A percentile compares a stretch with the other conserved stretches of the same genome.
These are phyloP conservation scores for Pollachius pollachius DNA, from an alignment of 2,113 vertebrate species.

Conservation along the genomic window DNA sequence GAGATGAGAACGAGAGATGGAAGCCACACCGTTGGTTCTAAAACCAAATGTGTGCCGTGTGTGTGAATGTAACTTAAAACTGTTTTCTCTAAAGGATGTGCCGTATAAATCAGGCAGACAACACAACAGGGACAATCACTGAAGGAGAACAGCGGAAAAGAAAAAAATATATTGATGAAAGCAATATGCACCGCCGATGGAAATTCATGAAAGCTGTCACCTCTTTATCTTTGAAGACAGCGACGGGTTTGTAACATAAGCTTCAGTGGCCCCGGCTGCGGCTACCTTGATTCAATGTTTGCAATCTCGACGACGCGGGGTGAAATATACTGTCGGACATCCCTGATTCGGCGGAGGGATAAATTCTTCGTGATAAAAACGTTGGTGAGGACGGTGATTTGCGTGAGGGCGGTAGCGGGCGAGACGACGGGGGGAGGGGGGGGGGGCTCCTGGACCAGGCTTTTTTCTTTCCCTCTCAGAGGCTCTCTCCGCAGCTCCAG, in stretches of 20 bases:
- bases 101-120: slow-evolving; percentile 39
- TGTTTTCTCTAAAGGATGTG: background rate
- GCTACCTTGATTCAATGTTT: slow-evolving; percentile 56
- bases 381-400: slow-evolving; percentile 65
- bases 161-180: slow-evolving; percentile 54
- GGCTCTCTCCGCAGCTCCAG: slow-evolving; percentile 61
- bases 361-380: slow-evolving; percentile 75
- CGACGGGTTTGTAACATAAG: slow-evolving; percentile 67
- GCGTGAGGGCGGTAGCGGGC: slow-evolving; percentile 53
- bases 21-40: background rate
- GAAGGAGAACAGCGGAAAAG: slow-evolving; percentile 29
- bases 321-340: slow-evolving; percentile 66
- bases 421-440: slow-evolving; percentile 47
- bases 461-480: slow-evolving; percentile 61
- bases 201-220: slow-evolving; percentile 68
- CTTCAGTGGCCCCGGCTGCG: slow-evolving; percentile 19
- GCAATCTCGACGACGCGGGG: slow-evolving; percentile 38
- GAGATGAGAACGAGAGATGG: background rate
- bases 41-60: too few relatives aligned
- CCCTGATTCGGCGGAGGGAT: slow-evolving; percentile 66
- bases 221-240: slow-evolving; percentile 67
- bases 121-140: slow-evolving; percentile 20
- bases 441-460: slow-evolving; percentile 15
- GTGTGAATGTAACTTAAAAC: too few relatives aligned
- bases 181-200: slow-evolving; percentile 56